Evolutionary conservation across 2,888 invertebrate species (phyloP).

Genomic region (Latrodectus hesperus): DNA sequence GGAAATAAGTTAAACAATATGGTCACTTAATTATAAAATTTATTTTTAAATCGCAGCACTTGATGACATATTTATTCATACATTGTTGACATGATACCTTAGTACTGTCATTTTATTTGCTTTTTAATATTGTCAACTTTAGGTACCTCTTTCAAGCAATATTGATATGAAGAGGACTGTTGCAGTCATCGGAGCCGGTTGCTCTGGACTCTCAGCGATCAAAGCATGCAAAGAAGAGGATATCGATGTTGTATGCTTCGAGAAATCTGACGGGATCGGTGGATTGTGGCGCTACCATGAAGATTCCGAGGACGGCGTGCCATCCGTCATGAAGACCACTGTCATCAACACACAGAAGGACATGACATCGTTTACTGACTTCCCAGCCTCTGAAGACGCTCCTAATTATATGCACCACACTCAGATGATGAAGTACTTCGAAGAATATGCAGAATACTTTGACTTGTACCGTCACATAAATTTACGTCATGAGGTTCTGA

Average conservation of each 20-base stretch:
- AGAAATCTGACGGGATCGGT: slow-evolving; percentile 73
- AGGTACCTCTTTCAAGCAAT: neutral
- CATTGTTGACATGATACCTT: no score
- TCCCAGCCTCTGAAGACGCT: slow-evolving; percentile 73
- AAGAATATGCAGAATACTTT: slow-evolving; percentile 73
- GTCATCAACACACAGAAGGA: slow-evolving; percentile 76
- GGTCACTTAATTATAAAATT: no score
- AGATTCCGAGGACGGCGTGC: slow-evolving; percentile 69
- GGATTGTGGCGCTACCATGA: slow-evolving; percentile 74
- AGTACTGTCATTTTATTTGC: no score
- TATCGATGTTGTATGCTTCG: slow-evolving; percentile 74
- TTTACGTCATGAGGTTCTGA: slow-evolving; percentile 72
- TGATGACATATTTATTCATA: no score
- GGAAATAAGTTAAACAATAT: no score
- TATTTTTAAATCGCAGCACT: no score
- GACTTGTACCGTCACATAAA: slow-evolving; percentile 72
- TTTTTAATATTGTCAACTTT: no score
- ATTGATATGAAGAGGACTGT: slow-evolving; percentile 40
- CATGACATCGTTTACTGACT: slow-evolving; percentile 75
- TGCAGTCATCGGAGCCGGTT: slow-evolving; percentile 75
- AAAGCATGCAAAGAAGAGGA: slow-evolving; percentile 74
- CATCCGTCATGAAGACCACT: slow-evolving; percentile 74
- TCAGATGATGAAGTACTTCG: slow-evolving; percentile 73
- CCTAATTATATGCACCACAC: slow-evolving; percentile 75
- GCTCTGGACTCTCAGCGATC: slow-evolving; percentile 74